Evolutionary conservation across 2,113 vertebrate species (phyloP), one percentile per base, ranked within the genome.

Genomic region (Heliornis fulica): DNA sequence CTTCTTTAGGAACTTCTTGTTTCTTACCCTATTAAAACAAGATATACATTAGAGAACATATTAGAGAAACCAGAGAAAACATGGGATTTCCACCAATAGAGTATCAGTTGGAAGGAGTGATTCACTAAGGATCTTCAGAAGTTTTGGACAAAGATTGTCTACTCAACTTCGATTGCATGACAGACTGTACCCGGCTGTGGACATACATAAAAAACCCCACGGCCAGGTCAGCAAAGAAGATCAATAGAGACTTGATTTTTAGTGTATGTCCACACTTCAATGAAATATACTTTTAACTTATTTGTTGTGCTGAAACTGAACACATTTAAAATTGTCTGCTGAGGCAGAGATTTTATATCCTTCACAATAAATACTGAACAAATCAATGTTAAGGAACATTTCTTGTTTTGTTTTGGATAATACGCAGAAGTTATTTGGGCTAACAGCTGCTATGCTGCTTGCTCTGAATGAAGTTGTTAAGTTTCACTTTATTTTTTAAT

Each of bases 1-100:
- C 99, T 90, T 99, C 99, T 50, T 98, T 98, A 93, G 98, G 97
- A 94, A 98, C 83, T 48, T 99, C 98, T 96, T 98, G 99, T 94
- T 99, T 99, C 85, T 99, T 99, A 93, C 98, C 98, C 99, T 99
- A 91, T 61, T 83, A 79, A 85, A 93, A 94, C 7, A 87, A 78
- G 41, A 84, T n/a, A n/a, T n/a, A n/a, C n/a, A n/a, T n/a, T n/a
- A n/a, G n/a, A n/a, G n/a, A n/a, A n/a, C n/a, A n/a, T n/a, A 69
- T 53, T 26, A 40, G 22, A 50, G 11, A 77, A 86, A 83, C 38
- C 18, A 51, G 18, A 64, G 74, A 92, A 97, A 90, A 80, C 76
- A 40, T 7, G 15, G 21, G 26, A 70, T 63, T 93, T 94, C 15
- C 20, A 64, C 7, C 7, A 38, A 51, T 2, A 94, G 26, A 38